These are phyloP conservation scores for Macrosiphum euphorbiae DNA, from an alignment of 2,888 invertebrate species.

Conservation along the genomic window DNA sequence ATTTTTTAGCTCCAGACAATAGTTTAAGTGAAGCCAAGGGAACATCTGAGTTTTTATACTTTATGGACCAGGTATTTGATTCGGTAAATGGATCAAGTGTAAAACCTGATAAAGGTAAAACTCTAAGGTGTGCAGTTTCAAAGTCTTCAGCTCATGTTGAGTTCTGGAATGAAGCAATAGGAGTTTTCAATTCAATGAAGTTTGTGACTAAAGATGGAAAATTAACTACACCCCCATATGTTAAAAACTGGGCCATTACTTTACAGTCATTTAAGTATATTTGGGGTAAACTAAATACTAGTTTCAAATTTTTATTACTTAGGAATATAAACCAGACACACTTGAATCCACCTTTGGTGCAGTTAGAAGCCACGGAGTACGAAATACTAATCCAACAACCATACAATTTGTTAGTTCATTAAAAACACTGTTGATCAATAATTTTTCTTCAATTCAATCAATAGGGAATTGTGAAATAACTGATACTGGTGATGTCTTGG, in stretches of 20 bases:
- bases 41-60: conserved; percentile 32
- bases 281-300: not conserved
- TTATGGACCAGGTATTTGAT: conserved; percentile 48
- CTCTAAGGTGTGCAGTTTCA: not conserved
- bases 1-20: not conserved
- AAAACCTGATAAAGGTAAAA: not conserved
- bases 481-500: not conserved
- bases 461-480: not conserved
- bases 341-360: conserved; percentile 22
- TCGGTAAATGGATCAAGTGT: conserved; percentile 30
- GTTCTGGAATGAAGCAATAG: conserved; percentile 27
- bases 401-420: conserved; percentile 11
- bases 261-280: conserved; percentile 1
- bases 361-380: not conserved
- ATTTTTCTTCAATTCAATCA: not conserved
- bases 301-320: conserved; percentile 2
- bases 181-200: not conserved
- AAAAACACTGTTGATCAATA: no score
- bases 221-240: not conserved
- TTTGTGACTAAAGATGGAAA: not conserved
- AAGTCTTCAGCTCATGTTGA: not conserved
- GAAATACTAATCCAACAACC: conserved; percentile 14
- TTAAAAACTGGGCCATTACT: conserved; percentile 2
- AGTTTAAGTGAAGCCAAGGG: not conserved
- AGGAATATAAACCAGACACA: conserved; percentile 27